Evolutionary conservation across 2,888 invertebrate genomes (phyloP).

Genomic region (Hofmannophila pseudospretella): DNA sequence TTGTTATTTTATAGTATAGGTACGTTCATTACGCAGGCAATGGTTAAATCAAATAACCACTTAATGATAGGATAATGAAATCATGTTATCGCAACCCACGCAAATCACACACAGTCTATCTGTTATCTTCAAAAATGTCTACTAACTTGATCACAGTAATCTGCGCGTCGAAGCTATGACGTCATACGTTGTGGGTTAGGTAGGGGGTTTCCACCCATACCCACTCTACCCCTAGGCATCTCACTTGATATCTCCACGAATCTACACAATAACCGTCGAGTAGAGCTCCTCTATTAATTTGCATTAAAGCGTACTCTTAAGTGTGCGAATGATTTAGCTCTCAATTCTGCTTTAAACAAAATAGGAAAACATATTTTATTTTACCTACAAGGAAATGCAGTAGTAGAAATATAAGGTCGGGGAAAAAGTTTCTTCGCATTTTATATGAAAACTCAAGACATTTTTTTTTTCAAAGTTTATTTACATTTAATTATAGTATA

Average conservation of each 20-base stretch:
- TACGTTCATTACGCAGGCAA: no score
- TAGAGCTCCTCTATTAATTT: neutral
- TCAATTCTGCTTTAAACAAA: neutral
- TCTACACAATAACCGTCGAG: neutral
- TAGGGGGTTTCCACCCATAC: neutral
- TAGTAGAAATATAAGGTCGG: no score
- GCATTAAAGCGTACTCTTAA: constrained; percentile 5
- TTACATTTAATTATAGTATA: no score
- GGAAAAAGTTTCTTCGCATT: no score
- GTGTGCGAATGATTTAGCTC: constrained; percentile 1
- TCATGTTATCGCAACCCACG: neutral
- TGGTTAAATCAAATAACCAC: no score
- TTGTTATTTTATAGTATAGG: no score
- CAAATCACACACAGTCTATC: neutral
- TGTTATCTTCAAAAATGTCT: neutral
- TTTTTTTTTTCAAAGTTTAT: no score
- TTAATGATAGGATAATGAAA: no score
- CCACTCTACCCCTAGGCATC: constrained; percentile 1
- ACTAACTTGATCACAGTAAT: constrained; percentile 1
- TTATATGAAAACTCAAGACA: no score
- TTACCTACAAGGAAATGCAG: no score
- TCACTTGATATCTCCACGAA: neutral
- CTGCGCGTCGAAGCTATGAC: constrained; percentile 2
- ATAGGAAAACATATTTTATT: no score
- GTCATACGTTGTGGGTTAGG: constrained; percentile 1